Evolutionary conservation across 2,888 invertebrate species (phyloP), one percentile per base, ranked within the genome.

Genomic region (Rotaria socialis): DNA sequence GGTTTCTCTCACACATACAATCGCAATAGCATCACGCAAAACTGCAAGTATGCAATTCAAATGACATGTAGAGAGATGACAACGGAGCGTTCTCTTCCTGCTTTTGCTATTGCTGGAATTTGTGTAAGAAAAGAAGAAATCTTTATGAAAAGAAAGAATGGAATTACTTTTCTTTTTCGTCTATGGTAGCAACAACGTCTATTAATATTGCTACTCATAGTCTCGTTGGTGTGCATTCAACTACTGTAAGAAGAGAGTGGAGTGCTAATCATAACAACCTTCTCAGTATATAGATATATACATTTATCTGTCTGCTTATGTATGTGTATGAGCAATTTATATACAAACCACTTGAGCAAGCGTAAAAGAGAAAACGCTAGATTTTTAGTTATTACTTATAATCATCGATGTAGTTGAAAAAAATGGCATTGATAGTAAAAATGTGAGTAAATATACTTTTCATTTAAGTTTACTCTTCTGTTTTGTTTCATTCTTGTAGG

Each of bases 11-110:
- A 67, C 67, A 67, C 27, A 67, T 67, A 67, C 67, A 67, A 67
- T 67, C 67, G 24, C 67, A 67, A 67, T 67, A 35, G 35, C 67
- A 67, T 35, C 67, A 67, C 67, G 67, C 67, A 67, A 67, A 52
- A 41, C 67, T 67, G 67, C 67, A 67, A 67, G 67, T 67, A 67
- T 67, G 35, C 35, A 67, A 67, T 67, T 67, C 67, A 67, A 67
- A 67, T 67, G 67, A 67, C 67, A 67, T 67, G 67, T 67, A 67
- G 67, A 67, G 67, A 67, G 35, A 67, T 67, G 67, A 67, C 67
- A 67, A 67, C 67, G 67, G 67, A 67, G 35, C 35, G 67, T 16
- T 67, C 67, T 67, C 67, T 67, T 67, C 67, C 67, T 67, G 67
- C 35, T 67, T 67, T 67, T 67, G 35, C 67, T 67, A 27, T 67